A percentile compares a stretch with the other conserved stretches of the same genome.
Evolutionary conservation across 2,113 vertebrate species (phyloP).

Genomic region (Indicator maculatus): DNA sequence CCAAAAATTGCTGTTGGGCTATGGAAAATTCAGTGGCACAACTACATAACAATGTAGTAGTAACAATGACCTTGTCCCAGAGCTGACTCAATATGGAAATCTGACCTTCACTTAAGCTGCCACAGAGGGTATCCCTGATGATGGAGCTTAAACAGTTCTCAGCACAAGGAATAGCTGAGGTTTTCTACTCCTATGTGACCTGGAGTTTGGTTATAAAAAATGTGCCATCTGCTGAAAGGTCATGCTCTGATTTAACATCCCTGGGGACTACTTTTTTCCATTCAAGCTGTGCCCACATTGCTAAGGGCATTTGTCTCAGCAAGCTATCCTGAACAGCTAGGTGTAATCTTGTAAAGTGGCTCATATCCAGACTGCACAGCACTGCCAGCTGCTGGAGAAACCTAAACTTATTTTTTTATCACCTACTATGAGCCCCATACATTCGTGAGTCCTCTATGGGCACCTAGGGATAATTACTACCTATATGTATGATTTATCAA

Average conservation of each 20-base stretch:
- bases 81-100: not conserved
- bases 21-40: not conserved
- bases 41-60: not conserved
- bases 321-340: not conserved
- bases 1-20: not conserved
- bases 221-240: conserved; percentile 11
- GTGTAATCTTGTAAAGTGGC: not conserved
- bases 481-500: not conserved
- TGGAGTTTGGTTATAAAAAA: not conserved
- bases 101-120: not conserved
- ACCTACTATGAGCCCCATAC: not conserved
- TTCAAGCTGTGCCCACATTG: not conserved
- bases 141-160: not conserved
- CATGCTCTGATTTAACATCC: not conserved
- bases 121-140: not conserved
- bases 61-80: not conserved
- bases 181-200: not conserved
- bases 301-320: not conserved
- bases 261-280: not conserved
- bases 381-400: not conserved
- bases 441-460: not conserved
- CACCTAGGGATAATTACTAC: not conserved
- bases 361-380: not conserved
- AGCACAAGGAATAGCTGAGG: not conserved
- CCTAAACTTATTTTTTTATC: not conserved